These are phyloP conservation scores for Amia ocellicauda DNA, from an alignment of 2,113 vertebrate genomes.

Conservation along the genomic window DNA sequence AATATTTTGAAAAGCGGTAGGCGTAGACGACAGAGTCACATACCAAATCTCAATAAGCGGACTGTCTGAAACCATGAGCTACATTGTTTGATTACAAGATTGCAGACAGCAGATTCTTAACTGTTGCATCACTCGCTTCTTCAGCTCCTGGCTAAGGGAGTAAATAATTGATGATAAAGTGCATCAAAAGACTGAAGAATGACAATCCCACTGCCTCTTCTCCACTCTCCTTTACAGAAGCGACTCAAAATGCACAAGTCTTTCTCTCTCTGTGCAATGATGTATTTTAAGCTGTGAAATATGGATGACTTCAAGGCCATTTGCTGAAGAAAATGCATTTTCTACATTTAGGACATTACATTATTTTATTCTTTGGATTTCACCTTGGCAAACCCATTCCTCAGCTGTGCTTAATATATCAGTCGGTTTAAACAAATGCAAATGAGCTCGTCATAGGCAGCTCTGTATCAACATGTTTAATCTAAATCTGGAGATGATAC, in stretches of 20 bases:
- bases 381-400: no score
- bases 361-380: no score
- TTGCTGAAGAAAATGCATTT: no score
- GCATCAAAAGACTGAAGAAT: conserved; percentile 36
- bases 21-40: not conserved
- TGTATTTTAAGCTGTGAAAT: no score
- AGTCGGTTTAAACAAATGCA: no score
- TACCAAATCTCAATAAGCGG: not conserved
- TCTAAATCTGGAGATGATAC: no score
- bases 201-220: conserved; percentile 23
- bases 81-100: conserved; percentile 2
- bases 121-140: conserved; percentile 32
- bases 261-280: no score
- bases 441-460: no score
- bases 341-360: no score
- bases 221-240: not conserved
- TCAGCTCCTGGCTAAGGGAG: conserved; percentile 25
- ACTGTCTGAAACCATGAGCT: not conserved
- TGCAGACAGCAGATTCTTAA: not conserved
- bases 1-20: not conserved
- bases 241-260: not conserved
- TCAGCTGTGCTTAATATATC: no score
- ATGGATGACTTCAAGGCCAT: no score
- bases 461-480: no score
- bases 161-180: conserved; percentile 47